phyloP scores from a whole-genome alignment of 2,888 invertebrate species.

The Entomobrya proxima region DNA sequence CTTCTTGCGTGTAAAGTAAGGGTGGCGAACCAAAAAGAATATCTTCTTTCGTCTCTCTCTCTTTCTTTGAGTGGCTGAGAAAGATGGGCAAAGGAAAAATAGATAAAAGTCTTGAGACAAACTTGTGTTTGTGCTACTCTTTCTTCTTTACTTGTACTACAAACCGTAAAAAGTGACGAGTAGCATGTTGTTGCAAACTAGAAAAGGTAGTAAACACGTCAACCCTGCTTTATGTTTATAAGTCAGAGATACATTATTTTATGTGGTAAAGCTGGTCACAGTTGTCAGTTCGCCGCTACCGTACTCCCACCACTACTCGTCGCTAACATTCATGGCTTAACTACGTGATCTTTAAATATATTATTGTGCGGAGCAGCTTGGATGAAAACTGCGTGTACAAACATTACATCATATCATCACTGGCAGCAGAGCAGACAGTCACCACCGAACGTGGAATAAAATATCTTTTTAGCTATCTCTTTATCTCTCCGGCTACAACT shows the following conservation, averaged over 20 bases:
- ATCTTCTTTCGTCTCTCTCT: neutral
- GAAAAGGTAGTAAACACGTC: constrained; percentile 41
- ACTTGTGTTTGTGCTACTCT: neutral
- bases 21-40: constrained; percentile 28
- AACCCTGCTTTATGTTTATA: constrained; percentile 19
- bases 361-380: neutral
- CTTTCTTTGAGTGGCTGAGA: neutral
- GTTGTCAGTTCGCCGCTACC: constrained; percentile 30
- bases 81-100: neutral
- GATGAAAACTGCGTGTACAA: neutral
- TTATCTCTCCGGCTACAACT: neutral
- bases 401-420: constrained; percentile 34
- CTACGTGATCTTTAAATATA: constrained; percentile 35
- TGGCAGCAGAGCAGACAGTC: neutral
- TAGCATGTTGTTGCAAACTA: constrained; percentile 40
- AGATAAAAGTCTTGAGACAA: constrained; percentile 45
- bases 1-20: neutral
- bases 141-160: neutral
- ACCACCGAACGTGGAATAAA: constrained; percentile 1
- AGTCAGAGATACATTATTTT: no score
- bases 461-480: neutral
- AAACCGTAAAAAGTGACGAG: constrained; percentile 21
- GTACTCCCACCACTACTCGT: neutral
- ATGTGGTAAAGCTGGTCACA: constrained; percentile 30
- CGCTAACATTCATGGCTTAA: constrained; percentile 25